Base-by-base conservation (phyloP, 2,113 vertebrate genomes). In the Centropus bengalensis region DNA sequence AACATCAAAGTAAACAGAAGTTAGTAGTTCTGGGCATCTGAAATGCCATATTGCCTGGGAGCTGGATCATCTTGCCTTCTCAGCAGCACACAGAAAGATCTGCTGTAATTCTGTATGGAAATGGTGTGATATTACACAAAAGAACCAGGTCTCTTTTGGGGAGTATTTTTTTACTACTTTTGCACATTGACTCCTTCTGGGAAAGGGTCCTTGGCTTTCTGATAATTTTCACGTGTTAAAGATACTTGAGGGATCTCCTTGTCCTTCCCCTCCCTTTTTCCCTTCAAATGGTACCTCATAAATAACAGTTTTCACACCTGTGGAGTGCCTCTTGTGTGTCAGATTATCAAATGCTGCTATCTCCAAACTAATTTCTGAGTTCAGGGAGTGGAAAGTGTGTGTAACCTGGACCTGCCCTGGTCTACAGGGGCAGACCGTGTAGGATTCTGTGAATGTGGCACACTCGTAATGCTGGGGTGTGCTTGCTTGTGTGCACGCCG, bases 21-120 rank as follows among this genome's bases (percentile, higher is more conserved):
- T 54, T 58, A 91, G 75, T 79, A 15, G 47, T 81, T 90, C 49
- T 92, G 88, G 73, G 69, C 60, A 81, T 60, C 76, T 83, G 88
- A 78, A 90, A 40, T 80, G 40, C 82, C 51, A 44, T 38, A 32
- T 19, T 28, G 59, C 42, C 44, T 80, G 51, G 26, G 74, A 83
- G 14, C 67, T 86, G 44, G 55, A 52, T 45, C 1, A 0, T 40
- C 11, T 67, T 92, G 56, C 56, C 33, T 83, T 74, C 47, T 70
- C 58, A 74, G 85, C 44, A 69, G 40, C 45, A 38, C 54, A 24
- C 3, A n/a, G 79, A 60, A 86, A 28, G 28, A 63, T 60, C 26
- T 94, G 63, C 63, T 9, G 0, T 51, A 69, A 66, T 38, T 23
- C n/a, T 33, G 24, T 63, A 40, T 36, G 71, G 51, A 55, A 86